phyloP scores from a whole-genome alignment of 2,113 vertebrate genomes.

The Platanista minor region DNA sequence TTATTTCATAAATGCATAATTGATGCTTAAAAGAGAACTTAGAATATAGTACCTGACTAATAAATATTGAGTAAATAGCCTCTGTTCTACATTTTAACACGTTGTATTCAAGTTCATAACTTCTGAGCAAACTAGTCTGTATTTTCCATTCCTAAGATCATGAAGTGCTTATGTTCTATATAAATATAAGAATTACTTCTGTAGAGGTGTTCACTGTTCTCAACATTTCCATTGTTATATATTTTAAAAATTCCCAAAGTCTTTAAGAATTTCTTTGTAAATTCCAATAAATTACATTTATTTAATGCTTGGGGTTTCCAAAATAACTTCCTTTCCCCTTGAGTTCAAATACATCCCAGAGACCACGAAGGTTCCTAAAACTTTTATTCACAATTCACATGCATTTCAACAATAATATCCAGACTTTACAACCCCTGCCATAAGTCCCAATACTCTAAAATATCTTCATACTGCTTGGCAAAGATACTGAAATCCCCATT shows the following conservation, averaged over 20 bases:
- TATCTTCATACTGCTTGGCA: not conserved
- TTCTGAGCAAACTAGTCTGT: not conserved
- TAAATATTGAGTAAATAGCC: conserved; percentile 8
- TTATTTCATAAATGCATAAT: not conserved
- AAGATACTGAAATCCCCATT: not conserved
- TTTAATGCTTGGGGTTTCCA: not conserved
- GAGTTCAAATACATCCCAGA: not conserved
- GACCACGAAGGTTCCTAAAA: not conserved
- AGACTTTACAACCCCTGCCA: not conserved
- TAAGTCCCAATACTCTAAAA: not conserved
- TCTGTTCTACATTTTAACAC: not conserved
- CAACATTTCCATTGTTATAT: not conserved
- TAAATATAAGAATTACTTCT: not conserved
- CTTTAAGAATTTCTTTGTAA: not conserved
- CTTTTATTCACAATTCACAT: not conserved
- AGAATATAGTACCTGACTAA: not conserved
- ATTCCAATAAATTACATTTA: not conserved
- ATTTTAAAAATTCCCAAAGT: not conserved
- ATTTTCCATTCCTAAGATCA: not conserved
- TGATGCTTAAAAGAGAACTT: not conserved
- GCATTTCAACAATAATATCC: not conserved
- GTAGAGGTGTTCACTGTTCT: not conserved
- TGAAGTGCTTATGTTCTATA: not conserved
- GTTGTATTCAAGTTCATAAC: not conserved
- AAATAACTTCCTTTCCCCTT: not conserved